Base-by-base conservation (phyloP, 2,113 vertebrate genomes). In the Oryzias melastigma region DNA sequence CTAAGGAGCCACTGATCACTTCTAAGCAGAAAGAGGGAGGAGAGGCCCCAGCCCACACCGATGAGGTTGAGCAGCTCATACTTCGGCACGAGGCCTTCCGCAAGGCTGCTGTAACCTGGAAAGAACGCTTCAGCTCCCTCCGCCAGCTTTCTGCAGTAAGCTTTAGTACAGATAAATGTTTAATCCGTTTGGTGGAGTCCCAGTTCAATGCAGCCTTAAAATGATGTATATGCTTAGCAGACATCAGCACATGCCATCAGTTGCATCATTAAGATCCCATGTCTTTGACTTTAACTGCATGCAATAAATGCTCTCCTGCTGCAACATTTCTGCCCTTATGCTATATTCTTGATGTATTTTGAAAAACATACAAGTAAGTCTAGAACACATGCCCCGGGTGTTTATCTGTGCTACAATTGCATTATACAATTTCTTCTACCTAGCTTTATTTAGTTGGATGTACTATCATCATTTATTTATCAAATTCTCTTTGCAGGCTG, bases 51-150 rank as follows among this genome's bases (percentile, higher is more conserved):
- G 75, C 89, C 68, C 94, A 93, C 1, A 93, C 93, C 2, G 95
- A 96, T 0, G 95, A 97, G 75, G 95, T 95, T 4, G 95, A 97
- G 83, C 94, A 91, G 82, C 93, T 97, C 89, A 95, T 97, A 90
- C 95, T 95, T 81, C 91, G 95, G 43, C 95, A 97, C 0, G 94
- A 97, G 77, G 95, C 94, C 68, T 97, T 97, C 75, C 94, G 95
- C 81, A 97, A 97, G 77, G 91, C 94, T 0, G 95, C 93, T 0
- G 91, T 92, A 42, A 92, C 93, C 57, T 96, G 95, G 95, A 96
- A 95, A 78, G 95, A 96, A 70, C 94, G 95, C 42, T 96, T 97
- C 85, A 90, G 90, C 7, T 93, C 93, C 0, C 93, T 96, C 68
- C 92, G 94, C 71, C 95, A 95, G 82, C 93, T 97, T 65, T 95